These are phyloP conservation scores for Venustaconcha ellipsiformis DNA, from an alignment of 1,140 invertebrate genomes.

Conservation along the genomic window DNA sequence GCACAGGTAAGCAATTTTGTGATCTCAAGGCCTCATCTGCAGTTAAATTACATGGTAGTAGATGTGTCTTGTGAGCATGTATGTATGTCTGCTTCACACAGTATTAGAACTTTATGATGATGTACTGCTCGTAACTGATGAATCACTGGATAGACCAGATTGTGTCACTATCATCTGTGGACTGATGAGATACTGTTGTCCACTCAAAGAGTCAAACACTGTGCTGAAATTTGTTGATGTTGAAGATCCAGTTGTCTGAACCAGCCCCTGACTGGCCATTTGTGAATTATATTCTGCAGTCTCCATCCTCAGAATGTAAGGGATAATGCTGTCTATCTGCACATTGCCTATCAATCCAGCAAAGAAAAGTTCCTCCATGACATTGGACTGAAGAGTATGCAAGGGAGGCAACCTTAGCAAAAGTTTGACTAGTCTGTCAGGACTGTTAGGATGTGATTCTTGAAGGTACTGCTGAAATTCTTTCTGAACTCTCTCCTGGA, in stretches of 20 bases:
- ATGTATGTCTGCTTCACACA: no score
- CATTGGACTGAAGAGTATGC: conserved; percentile 80
- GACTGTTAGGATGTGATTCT: conserved; percentile 41
- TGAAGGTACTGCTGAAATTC: conserved; percentile 76
- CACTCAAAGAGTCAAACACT: conserved; percentile 17
- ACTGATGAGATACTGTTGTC: conserved; percentile 7
- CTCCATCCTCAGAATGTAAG: conserved; percentile 89
- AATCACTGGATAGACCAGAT: conserved; percentile 16
- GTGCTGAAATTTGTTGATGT: conserved; percentile 15
- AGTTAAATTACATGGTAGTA: no score
- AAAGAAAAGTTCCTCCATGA: conserved; percentile 94
- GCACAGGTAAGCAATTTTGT: no score
- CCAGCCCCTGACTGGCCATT: conserved; percentile 55
- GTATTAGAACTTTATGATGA: neutral
- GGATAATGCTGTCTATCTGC: conserved; percentile 92
- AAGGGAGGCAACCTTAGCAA: conserved; percentile 83
- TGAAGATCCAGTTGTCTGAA: neutral
- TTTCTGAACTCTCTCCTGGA: conserved; percentile 81
- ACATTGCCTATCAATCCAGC: conserved; percentile 91
- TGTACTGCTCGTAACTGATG: conserved; percentile 19
- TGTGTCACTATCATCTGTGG: conserved; percentile 32
- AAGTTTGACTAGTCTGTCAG: conserved; percentile 76
- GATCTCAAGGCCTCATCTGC: no score
- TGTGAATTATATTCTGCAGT: conserved; percentile 66
- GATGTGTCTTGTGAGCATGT: no score